Evolutionary conservation across 2,888 invertebrate species (phyloP), one percentile per base, ranked within the genome.

Genomic region (Podotricha telesiphe): DNA sequence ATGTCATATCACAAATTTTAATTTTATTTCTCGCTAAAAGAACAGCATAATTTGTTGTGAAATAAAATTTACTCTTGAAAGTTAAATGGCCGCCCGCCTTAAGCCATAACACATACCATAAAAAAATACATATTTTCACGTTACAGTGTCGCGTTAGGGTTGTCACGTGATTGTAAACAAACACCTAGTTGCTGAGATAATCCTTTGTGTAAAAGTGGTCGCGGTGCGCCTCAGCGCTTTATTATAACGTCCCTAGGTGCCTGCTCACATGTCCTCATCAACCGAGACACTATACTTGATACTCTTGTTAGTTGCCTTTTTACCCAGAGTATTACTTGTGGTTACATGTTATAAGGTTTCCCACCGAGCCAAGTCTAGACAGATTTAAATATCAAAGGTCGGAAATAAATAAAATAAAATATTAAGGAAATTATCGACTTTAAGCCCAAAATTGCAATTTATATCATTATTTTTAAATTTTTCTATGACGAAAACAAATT

Each of bases 161-260:
- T 45, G 45, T 56, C 53, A 28, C 56, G 50, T 34, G 50, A 40
- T 28, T 17, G 55, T 67, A 61, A 61, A 61, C 67, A 53, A 67
- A 61, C 67, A 53, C 61, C 53, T n/a, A 61, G 67, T 67, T 61
- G 53, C 61, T 67, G 15, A 47, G 65, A 65, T 69, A 61, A 59
- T 69, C 59, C 69, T 65, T 69, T 62, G 65, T 68, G 55, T 61
- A 45, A 70, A 61, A 61, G 69, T 63, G 58, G 69, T 48, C 62
- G 81, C 80, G 78, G 78, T 80, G 81, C 73, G 76, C 70, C 78
- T 83, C 81, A 82, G 79, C 81, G 78, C 78, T 82, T 86, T 83
- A 85, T 88, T 88, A 88, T 87, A 86, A 88, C 86, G 78, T 88
- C 88, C 84, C 87, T 68, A 74, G 81, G 77, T 79, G 83, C 68